Base-by-base conservation (phyloP, 2,888 invertebrate genomes). In the Nebria salina region DNA sequence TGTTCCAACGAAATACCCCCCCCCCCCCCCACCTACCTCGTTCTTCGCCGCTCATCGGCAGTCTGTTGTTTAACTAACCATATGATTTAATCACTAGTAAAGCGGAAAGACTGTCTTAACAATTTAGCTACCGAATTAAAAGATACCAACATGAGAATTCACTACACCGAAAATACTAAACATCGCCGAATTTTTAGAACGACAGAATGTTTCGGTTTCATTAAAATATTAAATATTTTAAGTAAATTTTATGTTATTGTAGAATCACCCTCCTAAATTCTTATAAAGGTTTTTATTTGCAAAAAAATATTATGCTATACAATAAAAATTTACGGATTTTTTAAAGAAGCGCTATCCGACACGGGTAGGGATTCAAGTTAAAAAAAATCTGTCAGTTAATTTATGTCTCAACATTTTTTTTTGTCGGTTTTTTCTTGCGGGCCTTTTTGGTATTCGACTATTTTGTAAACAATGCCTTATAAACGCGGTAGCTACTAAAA, bases 91-190 rank as follows among this genome's bases (percentile, higher is more conserved):
- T 89, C 88, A 88, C 85, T 88, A 86, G 84, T 87, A 86, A 87
- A 87, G 88, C 88, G 88, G 88, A 88, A 89, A 89, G 85, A 84
- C 88, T 88, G 88, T 88, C 88, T 88, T 88, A 88, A 88, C 88
- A 87, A 88, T 88, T 89, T 87, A 86, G 88, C 88, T 88, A 87
- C 88, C 86, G 88, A 87, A 89, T 89, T 89, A 88, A 88, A 86
- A 65, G 66, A 72, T 72, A 76, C 82, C 74, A 81, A 82, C 83
- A 82, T 77, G 72, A 83, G 76, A 80, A 72, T 72, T 81, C 77
- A 74, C 11, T 70, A 75, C 72, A 43, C 26, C n/a, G 74, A 76
- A 78, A 83, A 79, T 73, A 76, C 72, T 79, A 79, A 70, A 76
- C 72, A 26, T 65, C 25, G 41, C 43, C 42, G 34, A 26, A 11